Evolutionary conservation across 2,888 invertebrate species (phyloP), one percentile per base, ranked within the genome.

Genomic region (Polia nebulosa): DNA sequence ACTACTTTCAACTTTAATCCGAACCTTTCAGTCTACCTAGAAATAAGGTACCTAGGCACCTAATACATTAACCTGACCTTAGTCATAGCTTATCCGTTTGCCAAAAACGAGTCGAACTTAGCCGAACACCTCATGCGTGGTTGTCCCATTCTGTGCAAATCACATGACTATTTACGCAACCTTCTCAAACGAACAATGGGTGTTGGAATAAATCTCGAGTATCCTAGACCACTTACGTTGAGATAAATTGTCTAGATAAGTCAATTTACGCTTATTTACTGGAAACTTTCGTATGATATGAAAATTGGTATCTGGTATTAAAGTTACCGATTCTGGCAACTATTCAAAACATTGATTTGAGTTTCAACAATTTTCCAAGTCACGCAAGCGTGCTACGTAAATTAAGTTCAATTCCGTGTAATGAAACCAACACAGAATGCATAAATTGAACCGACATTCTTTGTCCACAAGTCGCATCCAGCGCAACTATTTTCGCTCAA

Each of bases 161-260:
- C 79, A 77, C 67, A 67, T 75, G 78, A 69, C 51, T 81, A 70
- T 84, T 87, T 85, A 83, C 80, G 79, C 83, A 89, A 88, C 87
- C 88, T 88, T 90, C 86, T 81, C 84, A 75, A 85, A 84, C 76
- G 69, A 89, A 91, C 90, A 91, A 91, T 91, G 72, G 88, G 62
- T 80, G 85, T 83, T 72, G 73, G 81, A 81, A 85, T 82, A 75
- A 79, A 79, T 83, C 78, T 81, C 69, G 32, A 76, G 78, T 80
- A 83, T 77, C 78, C 71, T 79, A 85, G 72, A 80, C 63, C 55
- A 70, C 63, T 77, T 66, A 68, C 66, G 39, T 69, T 41, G 58
- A 72, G 64, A 81, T 79, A 70, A 79, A 79, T 74, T 56, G 20
- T 61, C 79, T 78, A 74, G 84, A 81, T 73, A 72, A 59, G 53